Conservation (phyloP, 2,888 invertebrate genomes). For the Lathronympha strigana region DNA sequence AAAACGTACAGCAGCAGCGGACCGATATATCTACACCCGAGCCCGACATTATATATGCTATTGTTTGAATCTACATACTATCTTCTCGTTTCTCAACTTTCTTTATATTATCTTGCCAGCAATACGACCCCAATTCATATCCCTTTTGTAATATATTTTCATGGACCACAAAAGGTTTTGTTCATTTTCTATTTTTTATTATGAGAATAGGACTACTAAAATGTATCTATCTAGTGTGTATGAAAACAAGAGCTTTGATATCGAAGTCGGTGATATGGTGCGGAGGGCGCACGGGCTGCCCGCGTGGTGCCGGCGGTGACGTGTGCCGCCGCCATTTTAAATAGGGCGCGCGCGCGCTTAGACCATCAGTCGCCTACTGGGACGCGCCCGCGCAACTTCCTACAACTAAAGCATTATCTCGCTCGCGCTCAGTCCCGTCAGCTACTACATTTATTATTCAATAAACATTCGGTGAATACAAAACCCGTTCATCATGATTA, state of each 20-base stretch:
- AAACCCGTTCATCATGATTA: slow-evolving; percentile 50
- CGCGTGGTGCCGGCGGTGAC: slow-evolving; percentile 77
- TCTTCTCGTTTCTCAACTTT: neutral
- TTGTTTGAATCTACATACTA: slow-evolving; percentile 7
- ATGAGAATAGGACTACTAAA: neutral
- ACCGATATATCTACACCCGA: neutral
- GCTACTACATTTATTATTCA: slow-evolving; percentile 55
- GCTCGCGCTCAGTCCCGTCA: slow-evolving; percentile 55
- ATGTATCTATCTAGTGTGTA: slow-evolving; percentile 45
- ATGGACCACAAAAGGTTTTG: too few relatives aligned
- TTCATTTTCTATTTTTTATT: slow-evolving; percentile 8
- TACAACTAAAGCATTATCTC: slow-evolving; percentile 48
- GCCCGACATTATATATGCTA: slow-evolving; percentile 21
- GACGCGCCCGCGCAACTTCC: slow-evolving; percentile 64
- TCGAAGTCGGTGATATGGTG: slow-evolving; percentile 68
- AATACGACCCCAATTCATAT: slow-evolving; percentile 14
- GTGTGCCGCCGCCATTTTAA: slow-evolving; percentile 78
- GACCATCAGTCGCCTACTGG: slow-evolving; percentile 86
- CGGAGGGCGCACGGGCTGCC: slow-evolving; percentile 74
- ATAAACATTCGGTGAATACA: slow-evolving; percentile 53
- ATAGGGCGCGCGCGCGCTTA: slow-evolving; percentile 81
- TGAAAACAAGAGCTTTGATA: slow-evolving; percentile 68
- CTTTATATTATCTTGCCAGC: slow-evolving; percentile 2
- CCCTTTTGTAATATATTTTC: neutral
- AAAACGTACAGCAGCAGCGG: slow-evolving; percentile 46